These are phyloP conservation scores for Benthosema pterotum DNA, from an alignment of 2,797 vertebrate species.

Conservation along the genomic window DNA sequence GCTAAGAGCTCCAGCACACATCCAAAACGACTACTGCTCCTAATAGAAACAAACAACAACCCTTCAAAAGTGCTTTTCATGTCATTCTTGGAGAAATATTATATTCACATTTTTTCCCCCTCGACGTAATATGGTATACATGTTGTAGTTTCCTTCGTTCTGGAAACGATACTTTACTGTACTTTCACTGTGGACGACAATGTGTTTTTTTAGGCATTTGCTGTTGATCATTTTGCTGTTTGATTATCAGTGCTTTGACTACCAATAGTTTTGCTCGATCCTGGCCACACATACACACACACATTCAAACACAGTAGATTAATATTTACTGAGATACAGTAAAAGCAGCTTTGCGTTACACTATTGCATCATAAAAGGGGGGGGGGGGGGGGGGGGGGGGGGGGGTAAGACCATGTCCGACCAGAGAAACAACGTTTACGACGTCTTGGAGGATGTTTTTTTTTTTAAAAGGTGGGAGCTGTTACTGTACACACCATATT, in stretches of 20 bases:
- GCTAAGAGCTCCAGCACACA: conserved; percentile 30
- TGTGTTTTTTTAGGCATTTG: conserved; percentile 39
- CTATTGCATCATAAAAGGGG: conserved; percentile 51
- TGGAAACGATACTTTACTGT: conserved; percentile 49
- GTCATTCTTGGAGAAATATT: conserved; percentile 50
- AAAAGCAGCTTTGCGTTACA: conserved; percentile 63
- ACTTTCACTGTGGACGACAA: conserved; percentile 49
- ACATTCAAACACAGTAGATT: conserved; percentile 66
- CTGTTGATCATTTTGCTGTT: conserved; percentile 57
- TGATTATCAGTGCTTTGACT: conserved; percentile 64
- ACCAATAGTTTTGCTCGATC: conserved; percentile 50
- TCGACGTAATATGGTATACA: conserved; percentile 34
- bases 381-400: conserved; percentile 42
- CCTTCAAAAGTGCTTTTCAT: conserved; percentile 62
- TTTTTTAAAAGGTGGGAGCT: conserved; percentile 37
- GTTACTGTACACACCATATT: conserved; percentile 38
- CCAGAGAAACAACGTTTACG: conserved; percentile 44
- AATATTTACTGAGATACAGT: conserved; percentile 59
- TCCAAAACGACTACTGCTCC: conserved; percentile 42
- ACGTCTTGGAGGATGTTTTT: conserved; percentile 35
- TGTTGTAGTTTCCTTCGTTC: conserved; percentile 37
- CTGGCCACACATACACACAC: conserved; percentile 51
- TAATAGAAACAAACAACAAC: conserved; percentile 39
- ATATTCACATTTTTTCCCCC: conserved; percentile 56
- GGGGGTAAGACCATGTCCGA: conserved; percentile 55